Base-by-base conservation (phyloP, 2,113 vertebrate genomes). In the Pomatostomus ruficeps region DNA sequence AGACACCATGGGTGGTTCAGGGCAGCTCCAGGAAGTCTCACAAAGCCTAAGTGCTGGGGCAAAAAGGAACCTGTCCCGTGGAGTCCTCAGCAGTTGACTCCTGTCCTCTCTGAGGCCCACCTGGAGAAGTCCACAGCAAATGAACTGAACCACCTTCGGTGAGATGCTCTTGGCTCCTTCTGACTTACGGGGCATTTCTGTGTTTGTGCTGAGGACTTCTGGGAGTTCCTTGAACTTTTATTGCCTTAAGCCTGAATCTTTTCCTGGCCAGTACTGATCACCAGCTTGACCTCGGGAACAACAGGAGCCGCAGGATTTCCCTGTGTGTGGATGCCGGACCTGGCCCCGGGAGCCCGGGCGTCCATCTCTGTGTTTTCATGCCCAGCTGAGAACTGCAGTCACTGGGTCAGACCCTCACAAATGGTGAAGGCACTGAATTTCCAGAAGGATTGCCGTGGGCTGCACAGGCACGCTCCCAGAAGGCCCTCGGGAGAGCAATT, bases 341-440 rank as follows among this genome's bases (percentile, higher is more conserved):
- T 88, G 4, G 8, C 93, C 73, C 85, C 23, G 90, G 79, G 91
- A 96, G 72, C 73, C 59, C 59, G 51, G 43, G 31, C 85, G 83
- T 89, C 87, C 87, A 83, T 83, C 89, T 84, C 81, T 25, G 7
- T 66, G 86, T 74, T 80, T 88, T 82, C 35, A 59, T 7, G 26
- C 68, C 48, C 68, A 88, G 55, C 85, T 84, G 90, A 96, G 72
- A 96, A 49, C 82, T 48, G 26, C 84, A 85, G 78, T 40, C 91
- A 90, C 82, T 90, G 93, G 88, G 96, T 95, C 95, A 97, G 91
- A 66, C 71, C 77, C 79, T 73, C 95, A 83, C 78, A 96, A 85
- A 89, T 87, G 0, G 7, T 10, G 82, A 88, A 96, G 88, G 81
- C 74, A 15, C 59, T 93, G 74, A 58, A 51, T 90, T 94, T 96